Evolutionary conservation across 2,888 invertebrate genomes (phyloP).

Genomic region (Cepaea hortensis): DNA sequence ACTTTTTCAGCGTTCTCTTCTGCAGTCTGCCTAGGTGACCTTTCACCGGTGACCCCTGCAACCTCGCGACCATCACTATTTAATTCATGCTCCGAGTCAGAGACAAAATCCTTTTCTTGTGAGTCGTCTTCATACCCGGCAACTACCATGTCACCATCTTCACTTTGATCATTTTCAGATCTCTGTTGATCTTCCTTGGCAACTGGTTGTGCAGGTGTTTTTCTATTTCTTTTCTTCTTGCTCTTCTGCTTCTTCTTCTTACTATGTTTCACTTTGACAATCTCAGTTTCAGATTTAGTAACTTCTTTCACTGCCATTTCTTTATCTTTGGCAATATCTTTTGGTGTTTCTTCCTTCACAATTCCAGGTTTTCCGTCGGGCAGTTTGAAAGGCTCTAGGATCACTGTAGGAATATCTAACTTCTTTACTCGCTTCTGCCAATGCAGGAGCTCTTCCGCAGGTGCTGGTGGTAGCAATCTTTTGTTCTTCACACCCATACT

Average conservation of each 20-base stretch:
- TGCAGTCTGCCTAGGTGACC: not conserved
- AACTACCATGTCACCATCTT: not conserved
- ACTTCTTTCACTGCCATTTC: not conserved
- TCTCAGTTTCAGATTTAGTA: not conserved
- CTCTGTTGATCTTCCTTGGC: not conserved
- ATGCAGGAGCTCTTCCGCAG: conserved; percentile 19
- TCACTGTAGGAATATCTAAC: not conserved
- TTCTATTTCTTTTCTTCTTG: not conserved
- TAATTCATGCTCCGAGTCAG: not conserved
- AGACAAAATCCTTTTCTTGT: not conserved
- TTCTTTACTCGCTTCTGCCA: conserved; percentile 17
- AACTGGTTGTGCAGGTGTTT: too few relatives aligned
- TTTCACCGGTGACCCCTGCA: not conserved
- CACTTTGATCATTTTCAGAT: not conserved
- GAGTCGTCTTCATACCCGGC: not conserved
- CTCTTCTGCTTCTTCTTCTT: not conserved
- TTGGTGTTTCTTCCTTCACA: not conserved
- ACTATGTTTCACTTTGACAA: not conserved
- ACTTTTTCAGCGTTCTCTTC: not conserved
- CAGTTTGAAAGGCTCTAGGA: not conserved
- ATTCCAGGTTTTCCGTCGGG: not conserved
- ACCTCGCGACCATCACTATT: not conserved
- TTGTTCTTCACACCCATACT: not conserved
- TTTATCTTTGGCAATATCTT: conserved; percentile 2
- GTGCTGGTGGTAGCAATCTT: conserved; percentile 11